Percentiles rank a stretch among this genome's conserved stretches.
Evolutionary conservation across 2,888 invertebrate species (phyloP).

Genomic region (Atherix ibis): DNA sequence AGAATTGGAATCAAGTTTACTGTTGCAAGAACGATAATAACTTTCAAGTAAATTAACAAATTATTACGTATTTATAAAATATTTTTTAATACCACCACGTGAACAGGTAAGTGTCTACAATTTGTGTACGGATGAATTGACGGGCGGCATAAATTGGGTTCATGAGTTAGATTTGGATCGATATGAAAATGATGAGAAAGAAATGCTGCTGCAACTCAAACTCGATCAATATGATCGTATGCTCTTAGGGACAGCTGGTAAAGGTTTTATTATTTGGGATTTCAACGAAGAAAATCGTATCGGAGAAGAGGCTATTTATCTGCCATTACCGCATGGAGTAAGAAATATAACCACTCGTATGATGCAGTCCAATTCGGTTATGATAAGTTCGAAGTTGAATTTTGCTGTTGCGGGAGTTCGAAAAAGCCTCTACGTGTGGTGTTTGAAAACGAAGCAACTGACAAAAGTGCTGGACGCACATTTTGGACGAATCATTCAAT

Average conservation of each 20-base stretch:
- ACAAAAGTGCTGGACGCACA: conserved; percentile 92
- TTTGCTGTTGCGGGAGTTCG: conserved; percentile 92
- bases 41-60: conserved; percentile 34
- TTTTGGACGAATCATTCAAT: conserved; percentile 86
- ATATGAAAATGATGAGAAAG: conserved; percentile 52
- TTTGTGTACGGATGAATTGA: conserved; percentile 17
- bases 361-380: conserved; percentile 78
- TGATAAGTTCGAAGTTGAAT: conserved; percentile 76
- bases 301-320: conserved; percentile 42
- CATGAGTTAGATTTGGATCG: conserved; percentile 45
- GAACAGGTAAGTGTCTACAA: conserved; percentile 19
- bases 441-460: conserved; percentile 59
- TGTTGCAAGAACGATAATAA: conserved; percentile 50
- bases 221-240: conserved; percentile 66
- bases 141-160: conserved; percentile 36
- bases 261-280: conserved; percentile 73
- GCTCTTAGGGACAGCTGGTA: conserved; percentile 68
- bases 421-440: conserved; percentile 92
- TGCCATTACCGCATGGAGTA: conserved; percentile 69
- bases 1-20: conserved; percentile 47
- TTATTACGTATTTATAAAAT: not conserved
- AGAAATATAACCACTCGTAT: conserved; percentile 87
- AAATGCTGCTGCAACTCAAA: conserved; percentile 66
- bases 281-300: conserved; percentile 39
- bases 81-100: not conserved